A percentile compares a stretch with the other conserved stretches of the same genome.
phyloP scores from a whole-genome alignment of 2,113 vertebrate species.

The Piprites chloris region DNA sequence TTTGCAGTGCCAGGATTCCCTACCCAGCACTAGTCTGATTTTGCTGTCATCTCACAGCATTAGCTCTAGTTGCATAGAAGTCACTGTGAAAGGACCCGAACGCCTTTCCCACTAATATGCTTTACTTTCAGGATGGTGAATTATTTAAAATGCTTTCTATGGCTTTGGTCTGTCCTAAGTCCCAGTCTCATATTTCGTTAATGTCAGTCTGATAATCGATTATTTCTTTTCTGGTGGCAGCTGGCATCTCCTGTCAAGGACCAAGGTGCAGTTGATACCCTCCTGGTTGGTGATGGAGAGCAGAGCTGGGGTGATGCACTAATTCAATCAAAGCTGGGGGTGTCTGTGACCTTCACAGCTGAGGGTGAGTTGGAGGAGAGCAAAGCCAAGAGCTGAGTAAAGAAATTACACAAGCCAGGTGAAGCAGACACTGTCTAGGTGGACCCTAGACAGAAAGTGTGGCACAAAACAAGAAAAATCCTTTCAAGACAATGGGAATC shows the following conservation, averaged over 20 bases:
- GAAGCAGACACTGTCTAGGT: neutral
- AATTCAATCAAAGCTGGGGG: neutral
- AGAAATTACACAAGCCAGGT: neutral
- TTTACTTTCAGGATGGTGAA: constrained; percentile 4
- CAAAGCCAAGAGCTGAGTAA: neutral
- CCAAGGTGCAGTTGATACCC: neutral
- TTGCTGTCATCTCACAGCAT: neutral
- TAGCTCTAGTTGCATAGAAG: neutral
- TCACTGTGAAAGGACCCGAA: neutral
- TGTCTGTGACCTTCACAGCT: neutral
- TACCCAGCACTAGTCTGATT: neutral
- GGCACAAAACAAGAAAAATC: neutral
- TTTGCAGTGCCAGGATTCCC: neutral
- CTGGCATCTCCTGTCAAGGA: neutral
- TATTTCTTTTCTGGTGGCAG: neutral
- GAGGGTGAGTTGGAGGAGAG: neutral
- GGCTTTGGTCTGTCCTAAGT: neutral
- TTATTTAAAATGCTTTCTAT: constrained; percentile 24
- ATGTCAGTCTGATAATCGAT: neutral
- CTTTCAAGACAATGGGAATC: neutral
- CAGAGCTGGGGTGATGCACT: neutral
- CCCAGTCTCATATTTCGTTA: neutral
- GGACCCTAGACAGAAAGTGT: neutral
- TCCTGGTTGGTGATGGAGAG: neutral
- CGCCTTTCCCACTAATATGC: neutral